Conservation (phyloP, 2,797 vertebrate species). For the Periophthalmus magnuspinnatus region DNA sequence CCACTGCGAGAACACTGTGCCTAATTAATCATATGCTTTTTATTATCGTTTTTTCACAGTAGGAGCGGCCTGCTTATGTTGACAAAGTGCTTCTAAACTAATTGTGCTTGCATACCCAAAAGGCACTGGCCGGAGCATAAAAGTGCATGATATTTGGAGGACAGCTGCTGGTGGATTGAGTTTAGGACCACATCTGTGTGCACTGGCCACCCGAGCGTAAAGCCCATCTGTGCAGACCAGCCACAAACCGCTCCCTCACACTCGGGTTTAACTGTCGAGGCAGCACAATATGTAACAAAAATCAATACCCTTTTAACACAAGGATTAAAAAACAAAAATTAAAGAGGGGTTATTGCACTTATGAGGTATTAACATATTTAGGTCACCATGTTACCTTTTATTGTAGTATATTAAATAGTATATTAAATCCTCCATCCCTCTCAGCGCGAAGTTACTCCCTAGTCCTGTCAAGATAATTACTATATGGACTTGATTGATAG, state of each 20-base stretch:
- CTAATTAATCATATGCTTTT: neutral
- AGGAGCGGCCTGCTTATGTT: slow-evolving; percentile 3
- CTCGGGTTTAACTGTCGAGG: neutral
- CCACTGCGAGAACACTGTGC: neutral
- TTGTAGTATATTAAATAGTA: too few species aligned
- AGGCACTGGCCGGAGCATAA: slow-evolving; percentile 1
- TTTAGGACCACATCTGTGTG: slow-evolving; percentile 10
- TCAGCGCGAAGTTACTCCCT: too few species aligned
- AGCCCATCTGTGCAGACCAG: neutral
- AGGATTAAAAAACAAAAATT: neutral
- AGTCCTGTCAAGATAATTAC: too few species aligned
- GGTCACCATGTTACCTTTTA: too few species aligned
- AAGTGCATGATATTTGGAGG: neutral
- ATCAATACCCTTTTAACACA: neutral
- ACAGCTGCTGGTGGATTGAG: neutral
- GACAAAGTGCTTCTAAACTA: slow-evolving; percentile 5
- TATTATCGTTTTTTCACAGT: neutral
- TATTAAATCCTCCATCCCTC: too few species aligned
- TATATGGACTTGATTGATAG: too few species aligned
- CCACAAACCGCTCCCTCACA: too few species aligned
- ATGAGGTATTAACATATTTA: too few species aligned
- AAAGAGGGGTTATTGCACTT: too few species aligned
- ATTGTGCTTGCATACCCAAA: slow-evolving; percentile 2
- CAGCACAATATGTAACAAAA: neutral
- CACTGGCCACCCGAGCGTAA: neutral